Evolutionary conservation across 2,797 vertebrate species (phyloP), one percentile per base, ranked within the genome.

Genomic region (Neosalanx taihuensis): DNA sequence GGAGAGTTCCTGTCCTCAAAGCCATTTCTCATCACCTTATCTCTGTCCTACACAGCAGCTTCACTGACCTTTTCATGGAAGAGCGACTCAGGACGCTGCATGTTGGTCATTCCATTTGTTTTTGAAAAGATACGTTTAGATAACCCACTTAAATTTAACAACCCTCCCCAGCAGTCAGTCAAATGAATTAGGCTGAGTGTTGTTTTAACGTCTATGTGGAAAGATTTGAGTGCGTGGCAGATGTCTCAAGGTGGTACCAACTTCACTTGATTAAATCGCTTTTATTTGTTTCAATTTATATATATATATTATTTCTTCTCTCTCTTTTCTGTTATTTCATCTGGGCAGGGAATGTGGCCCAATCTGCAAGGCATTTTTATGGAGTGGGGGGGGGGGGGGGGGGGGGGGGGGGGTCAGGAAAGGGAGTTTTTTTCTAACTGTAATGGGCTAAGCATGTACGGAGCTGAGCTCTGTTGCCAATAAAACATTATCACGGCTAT

Each of bases 401-500:
- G 6, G 51, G 3, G 70, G 72, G 53, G 35, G 10, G n/a, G n/a
- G n/a, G n/a, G n/a, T n/a, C 51, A 17, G 4, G 51, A 5, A 53
- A 53, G 37, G 3, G 69, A 73, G 49, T 35, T 37, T 20, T 37
- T 6, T 6, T 56, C 18, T 41, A 64, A 56, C 69, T 84, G 80
- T 83, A 83, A 81, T 78, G 67, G 74, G 10, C 74, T 3, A n/a
- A 76, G 37, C 37, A 41, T 41, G 37, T 53, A 53, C 51, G 6
- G 51, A 4, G 61, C 81, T 74, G 49, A 4, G 3, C 78, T 87
- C 79, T 83, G 85, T 81, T 87, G 76, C 83, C 76, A 84, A 87
- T 90, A 85, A 91, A 89, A 83, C 67, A 81, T 73, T 70, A 84
- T 83, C 83, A 51, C 17, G 15, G 81, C 79, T 89, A 87, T 89